These are phyloP conservation scores for Artemisiospiza belli DNA, from an alignment of 2,113 vertebrate species.

Conservation along the genomic window DNA sequence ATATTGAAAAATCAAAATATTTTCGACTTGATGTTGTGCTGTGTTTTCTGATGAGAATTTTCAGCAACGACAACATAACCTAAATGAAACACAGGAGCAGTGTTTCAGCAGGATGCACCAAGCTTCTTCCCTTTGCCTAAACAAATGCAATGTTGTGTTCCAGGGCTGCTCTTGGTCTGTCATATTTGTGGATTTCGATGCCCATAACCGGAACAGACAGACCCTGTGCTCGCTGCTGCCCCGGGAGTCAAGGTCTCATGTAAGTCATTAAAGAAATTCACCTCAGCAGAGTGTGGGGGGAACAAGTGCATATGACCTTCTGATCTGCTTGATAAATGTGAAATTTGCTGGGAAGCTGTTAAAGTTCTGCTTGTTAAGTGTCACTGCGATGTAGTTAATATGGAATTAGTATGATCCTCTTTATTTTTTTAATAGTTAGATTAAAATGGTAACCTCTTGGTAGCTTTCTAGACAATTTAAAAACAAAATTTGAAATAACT, in stretches of 20 bases:
- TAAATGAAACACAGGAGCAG: neutral
- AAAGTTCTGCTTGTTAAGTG: neutral
- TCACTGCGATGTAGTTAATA: neutral
- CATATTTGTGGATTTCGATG: slow-evolving; percentile 98
- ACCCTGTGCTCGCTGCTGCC: slow-evolving; percentile 92
- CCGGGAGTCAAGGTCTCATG: slow-evolving; percentile 94
- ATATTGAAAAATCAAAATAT: neutral
- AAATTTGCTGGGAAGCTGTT: neutral
- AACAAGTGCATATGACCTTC: neutral
- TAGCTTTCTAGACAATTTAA: neutral
- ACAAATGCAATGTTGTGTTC: slow-evolving; percentile 5
- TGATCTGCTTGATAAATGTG: neutral
- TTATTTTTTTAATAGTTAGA: neutral
- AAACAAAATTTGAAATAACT: neutral
- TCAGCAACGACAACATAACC: neutral
- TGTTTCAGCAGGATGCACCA: neutral
- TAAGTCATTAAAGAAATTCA: slow-evolving; percentile 75
- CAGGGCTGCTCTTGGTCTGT: slow-evolving; percentile 99
- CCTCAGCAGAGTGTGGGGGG: neutral
- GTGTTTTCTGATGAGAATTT: neutral
- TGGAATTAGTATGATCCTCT: neutral
- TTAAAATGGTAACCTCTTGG: neutral
- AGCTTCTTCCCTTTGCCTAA: neutral
- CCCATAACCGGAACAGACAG: slow-evolving; percentile 96
- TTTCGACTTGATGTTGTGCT: neutral